Percentiles rank a stretch among this genome's conserved stretches.
Conservation (phyloP, 1,140 invertebrate genomes). For the Leucophenga varia region DNA sequence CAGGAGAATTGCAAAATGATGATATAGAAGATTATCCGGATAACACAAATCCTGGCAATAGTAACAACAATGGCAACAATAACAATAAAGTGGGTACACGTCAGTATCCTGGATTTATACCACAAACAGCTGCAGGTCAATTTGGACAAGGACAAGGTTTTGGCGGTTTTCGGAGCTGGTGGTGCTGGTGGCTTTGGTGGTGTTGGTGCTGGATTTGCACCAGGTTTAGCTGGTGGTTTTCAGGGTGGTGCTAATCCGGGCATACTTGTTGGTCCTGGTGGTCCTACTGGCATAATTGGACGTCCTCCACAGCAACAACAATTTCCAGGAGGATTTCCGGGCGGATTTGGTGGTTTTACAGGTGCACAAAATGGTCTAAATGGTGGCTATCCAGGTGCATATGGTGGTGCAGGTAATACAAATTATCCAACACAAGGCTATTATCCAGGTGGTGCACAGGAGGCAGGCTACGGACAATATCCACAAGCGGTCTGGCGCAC, state of each 20-base stretch:
- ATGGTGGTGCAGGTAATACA: conserved; percentile 16
- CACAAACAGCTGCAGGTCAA: conserved; percentile 22
- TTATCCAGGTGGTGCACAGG: conserved; percentile 10
- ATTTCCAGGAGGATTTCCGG: conserved; percentile 30
- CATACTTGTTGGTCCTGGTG: conserved; percentile 62
- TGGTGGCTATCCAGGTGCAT: conserved; percentile 27
- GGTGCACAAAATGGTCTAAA: conserved; percentile 25
- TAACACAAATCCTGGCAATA: conserved; percentile 9
- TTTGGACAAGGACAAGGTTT: too few relatives aligned
- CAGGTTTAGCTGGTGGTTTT: conserved; percentile 3
- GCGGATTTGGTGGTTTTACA: conserved; percentile 18
- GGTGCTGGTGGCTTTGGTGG: conserved; percentile 6
- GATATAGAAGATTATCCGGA: conserved; percentile 50
- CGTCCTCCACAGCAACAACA: conserved; percentile 25
- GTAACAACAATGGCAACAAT: too few relatives aligned
- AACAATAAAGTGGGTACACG: conserved; percentile 36
- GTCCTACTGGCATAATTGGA: conserved; percentile 61
- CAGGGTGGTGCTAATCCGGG: conserved; percentile 46
- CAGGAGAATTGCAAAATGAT: conserved; percentile 42
- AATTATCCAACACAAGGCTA: conserved; percentile 17
- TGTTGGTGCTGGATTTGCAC: too few relatives aligned
- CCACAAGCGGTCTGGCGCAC: conserved; percentile 23
- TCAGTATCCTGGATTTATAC: conserved; percentile 31
- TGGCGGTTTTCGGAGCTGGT: too few relatives aligned
- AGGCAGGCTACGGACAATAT: conserved; percentile 28